Conservation (phyloP, 92 coral and sea anemone species). For the Palythoa grandis region DNA sequence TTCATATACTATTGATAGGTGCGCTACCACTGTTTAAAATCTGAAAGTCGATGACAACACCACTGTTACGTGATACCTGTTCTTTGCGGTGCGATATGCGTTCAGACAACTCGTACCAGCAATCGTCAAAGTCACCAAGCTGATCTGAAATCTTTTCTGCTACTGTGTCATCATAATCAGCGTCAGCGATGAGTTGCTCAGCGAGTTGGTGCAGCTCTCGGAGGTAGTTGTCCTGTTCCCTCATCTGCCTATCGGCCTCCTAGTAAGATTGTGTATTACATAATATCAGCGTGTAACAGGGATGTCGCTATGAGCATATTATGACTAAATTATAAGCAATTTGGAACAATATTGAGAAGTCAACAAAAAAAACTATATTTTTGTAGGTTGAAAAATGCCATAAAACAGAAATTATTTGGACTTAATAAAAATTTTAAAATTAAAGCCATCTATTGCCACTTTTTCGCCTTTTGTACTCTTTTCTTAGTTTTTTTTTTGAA, state of each 20-base stretch:
- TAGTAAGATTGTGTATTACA: background rate
- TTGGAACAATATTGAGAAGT: background rate
- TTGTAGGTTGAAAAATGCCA: no score
- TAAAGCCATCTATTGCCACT: no score
- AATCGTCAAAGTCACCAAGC: slow-evolving; percentile 51
- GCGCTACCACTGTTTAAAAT: no score
- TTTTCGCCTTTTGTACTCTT: no score
- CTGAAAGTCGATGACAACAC: no score
- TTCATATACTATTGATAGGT: no score
- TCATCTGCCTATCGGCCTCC: slow-evolving; percentile 42
- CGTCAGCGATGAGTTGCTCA: slow-evolving; percentile 50
- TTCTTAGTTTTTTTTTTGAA: no score
- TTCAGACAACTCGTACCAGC: slow-evolving; percentile 55
- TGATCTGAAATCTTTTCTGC: slow-evolving; percentile 43
- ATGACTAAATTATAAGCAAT: background rate
- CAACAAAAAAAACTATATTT: background rate
- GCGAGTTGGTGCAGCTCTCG: slow-evolving; percentile 47
- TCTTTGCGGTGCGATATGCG: slow-evolving; percentile 49
- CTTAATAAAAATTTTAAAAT: no score
- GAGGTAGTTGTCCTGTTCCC: slow-evolving; percentile 42
- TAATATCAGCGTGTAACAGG: background rate
- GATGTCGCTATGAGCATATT: background rate
- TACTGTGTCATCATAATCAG: slow-evolving; percentile 45
- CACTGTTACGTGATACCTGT: slow-evolving; percentile 25
- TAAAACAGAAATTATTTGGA: no score